phyloP scores from a whole-genome alignment of 1,140 invertebrate genomes.

The Holcopasites calliopsidis region DNA sequence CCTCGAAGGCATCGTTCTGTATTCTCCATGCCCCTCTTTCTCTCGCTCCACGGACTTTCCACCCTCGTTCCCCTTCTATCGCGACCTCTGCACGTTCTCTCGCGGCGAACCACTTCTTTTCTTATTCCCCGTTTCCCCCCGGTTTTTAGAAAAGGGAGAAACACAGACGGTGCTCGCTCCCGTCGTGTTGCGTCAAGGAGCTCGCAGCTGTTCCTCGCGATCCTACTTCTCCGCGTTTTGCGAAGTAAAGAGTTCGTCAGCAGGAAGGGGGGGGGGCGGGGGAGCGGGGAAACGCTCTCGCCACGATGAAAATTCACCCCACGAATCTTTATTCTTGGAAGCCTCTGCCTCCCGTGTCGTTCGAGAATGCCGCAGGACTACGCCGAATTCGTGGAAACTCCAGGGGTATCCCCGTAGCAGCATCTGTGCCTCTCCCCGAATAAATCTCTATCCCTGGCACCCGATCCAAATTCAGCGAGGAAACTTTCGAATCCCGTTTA shows the following conservation, averaged over 20 bases:
- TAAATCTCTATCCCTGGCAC: slow-evolving; percentile 46
- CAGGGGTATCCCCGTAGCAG: slow-evolving; percentile 1
- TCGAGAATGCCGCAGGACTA: slow-evolving; percentile 30
- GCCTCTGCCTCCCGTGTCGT: slow-evolving; percentile 49
- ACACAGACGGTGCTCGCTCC: slow-evolving; percentile 16
- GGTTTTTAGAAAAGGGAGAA: slow-evolving; percentile 54
- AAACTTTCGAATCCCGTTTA: not conserved
- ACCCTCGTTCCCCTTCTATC: not conserved
- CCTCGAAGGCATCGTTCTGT: slow-evolving; percentile 76
- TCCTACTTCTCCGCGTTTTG: slow-evolving; percentile 21
- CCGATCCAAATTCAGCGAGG: slow-evolving; percentile 12
- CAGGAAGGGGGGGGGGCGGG: not conserved
- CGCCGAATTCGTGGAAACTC: slow-evolving; percentile 47
- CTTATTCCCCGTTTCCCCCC: not conserved
- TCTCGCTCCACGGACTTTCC: not conserved
- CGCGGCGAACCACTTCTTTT: slow-evolving; percentile 36
- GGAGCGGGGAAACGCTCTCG: slow-evolving; percentile 22
- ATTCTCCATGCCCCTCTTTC: slow-evolving; percentile 27
- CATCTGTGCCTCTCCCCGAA: slow-evolving; percentile 53
- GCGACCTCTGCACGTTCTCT: slow-evolving; percentile 27
- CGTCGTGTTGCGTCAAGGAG: slow-evolving; percentile 35
- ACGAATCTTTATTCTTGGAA: slow-evolving; percentile 71
- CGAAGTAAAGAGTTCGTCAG: slow-evolving; percentile 31
- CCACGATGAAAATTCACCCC: slow-evolving; percentile 69
- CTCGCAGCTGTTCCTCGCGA: slow-evolving; percentile 55